A percentile compares a stretch with the other conserved stretches of the same genome.
Evolutionary conservation across 1,140 invertebrate species (phyloP).

Genomic region (Grapholita molesta): DNA sequence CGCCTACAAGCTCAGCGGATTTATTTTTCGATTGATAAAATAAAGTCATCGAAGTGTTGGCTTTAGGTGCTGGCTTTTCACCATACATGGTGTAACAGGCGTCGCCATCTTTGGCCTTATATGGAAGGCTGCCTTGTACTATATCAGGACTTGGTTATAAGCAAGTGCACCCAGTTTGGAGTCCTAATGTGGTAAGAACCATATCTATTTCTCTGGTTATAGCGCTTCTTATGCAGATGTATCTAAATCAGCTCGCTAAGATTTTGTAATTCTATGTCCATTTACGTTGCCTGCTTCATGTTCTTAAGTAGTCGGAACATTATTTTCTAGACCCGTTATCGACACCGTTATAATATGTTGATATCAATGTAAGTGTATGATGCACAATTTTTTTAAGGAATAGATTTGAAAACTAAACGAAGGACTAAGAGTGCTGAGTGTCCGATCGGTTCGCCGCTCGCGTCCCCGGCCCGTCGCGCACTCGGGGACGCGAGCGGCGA

Average conservation of each 20-base stretch:
- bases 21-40: slow-evolving; percentile 3
- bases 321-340: neutral
- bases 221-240: neutral
- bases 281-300: neutral
- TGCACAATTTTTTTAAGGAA: too few relatives aligned
- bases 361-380: neutral
- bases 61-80: neutral
- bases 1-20: neutral
- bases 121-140: neutral
- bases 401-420: too few relatives aligned
- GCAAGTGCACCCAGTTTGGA: neutral
- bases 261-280: neutral
- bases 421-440: too few relatives aligned
- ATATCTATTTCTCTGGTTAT: neutral
- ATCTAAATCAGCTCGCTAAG: neutral
- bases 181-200: neutral
- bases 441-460: too few relatives aligned
- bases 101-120: neutral
- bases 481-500: too few relatives aligned
- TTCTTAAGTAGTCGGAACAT: neutral
- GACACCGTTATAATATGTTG: neutral
- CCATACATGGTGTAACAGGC: neutral
- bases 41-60: neutral
- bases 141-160: neutral
- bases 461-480: too few relatives aligned